Evolutionary conservation across 1,140 invertebrate species (phyloP).

Genomic region (Drosophila sp.): DNA sequence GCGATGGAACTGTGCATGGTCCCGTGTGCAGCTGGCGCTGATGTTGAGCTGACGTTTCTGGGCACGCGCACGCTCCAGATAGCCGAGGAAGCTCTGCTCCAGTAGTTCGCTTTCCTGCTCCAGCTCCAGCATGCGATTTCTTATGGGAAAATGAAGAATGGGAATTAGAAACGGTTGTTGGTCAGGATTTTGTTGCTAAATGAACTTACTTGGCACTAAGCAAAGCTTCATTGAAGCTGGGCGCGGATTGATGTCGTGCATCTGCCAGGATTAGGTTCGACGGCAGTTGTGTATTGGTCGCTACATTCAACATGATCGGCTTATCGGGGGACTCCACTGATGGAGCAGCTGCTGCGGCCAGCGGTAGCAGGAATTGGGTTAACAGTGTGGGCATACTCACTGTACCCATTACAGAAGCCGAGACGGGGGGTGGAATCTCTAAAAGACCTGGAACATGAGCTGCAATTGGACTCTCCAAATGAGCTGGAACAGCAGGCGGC

Average conservation of each 20-base stretch:
- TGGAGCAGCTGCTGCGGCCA: neutral
- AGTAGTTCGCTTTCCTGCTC: conserved; percentile 78
- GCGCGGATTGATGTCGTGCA: neutral
- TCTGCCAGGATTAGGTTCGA: neutral
- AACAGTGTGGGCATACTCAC: neutral
- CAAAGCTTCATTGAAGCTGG: conserved; percentile 59
- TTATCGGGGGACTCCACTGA: neutral
- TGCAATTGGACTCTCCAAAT: neutral
- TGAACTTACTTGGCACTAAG: conserved; percentile 59
- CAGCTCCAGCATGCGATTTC: conserved; percentile 72
- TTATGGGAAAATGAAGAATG: too few species aligned
- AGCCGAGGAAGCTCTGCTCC: conserved; percentile 69
- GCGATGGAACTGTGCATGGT: conserved; percentile 42
- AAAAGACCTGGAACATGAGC: neutral
- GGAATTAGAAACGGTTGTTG: neutral
- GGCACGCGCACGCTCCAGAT: conserved; percentile 60
- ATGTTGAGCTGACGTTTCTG: conserved; percentile 32
- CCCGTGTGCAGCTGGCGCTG: conserved; percentile 15
- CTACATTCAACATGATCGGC: conserved; percentile 17
- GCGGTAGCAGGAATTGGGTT: neutral
- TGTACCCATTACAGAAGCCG: neutral
- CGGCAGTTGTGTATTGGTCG: conserved; percentile 38
- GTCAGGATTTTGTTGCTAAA: neutral
- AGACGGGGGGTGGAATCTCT: neutral
- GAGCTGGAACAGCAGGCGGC: neutral